phyloP scores from a whole-genome alignment of 1,140 invertebrate species.

The Rhizoglyphus robini region DNA sequence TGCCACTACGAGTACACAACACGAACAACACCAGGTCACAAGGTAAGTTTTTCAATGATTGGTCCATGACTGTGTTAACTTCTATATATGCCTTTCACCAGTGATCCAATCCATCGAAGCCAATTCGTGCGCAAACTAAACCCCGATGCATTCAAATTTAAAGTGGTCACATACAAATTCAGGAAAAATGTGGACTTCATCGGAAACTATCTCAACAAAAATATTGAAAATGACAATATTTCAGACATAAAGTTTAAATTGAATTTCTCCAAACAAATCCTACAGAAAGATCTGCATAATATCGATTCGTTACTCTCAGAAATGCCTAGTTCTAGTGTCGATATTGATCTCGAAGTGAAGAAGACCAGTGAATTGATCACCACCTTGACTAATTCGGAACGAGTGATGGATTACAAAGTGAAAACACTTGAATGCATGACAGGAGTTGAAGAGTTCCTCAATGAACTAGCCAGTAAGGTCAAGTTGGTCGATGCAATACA shows the following conservation, averaged over 20 bases:
- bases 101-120: too few species aligned
- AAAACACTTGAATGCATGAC: neutral
- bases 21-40: too few species aligned
- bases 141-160: conserved; percentile 4
- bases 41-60: too few species aligned
- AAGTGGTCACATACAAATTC: neutral
- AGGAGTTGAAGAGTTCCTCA: neutral
- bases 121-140: neutral
- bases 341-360: neutral
- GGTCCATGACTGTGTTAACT: neutral
- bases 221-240: neutral
- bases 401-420: neutral
- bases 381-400: neutral
- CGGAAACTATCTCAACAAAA: neutral
- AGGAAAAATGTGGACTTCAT: neutral
- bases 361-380: neutral
- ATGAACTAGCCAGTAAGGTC: neutral
- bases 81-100: too few species aligned
- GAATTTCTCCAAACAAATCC: neutral
- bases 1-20: too few species aligned
- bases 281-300: neutral
- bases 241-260: neutral
- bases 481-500: too few species aligned
- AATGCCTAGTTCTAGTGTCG: neutral
- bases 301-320: neutral